Base-by-base conservation (phyloP, 2,113 vertebrate genomes). In the Gallinago media region DNA sequence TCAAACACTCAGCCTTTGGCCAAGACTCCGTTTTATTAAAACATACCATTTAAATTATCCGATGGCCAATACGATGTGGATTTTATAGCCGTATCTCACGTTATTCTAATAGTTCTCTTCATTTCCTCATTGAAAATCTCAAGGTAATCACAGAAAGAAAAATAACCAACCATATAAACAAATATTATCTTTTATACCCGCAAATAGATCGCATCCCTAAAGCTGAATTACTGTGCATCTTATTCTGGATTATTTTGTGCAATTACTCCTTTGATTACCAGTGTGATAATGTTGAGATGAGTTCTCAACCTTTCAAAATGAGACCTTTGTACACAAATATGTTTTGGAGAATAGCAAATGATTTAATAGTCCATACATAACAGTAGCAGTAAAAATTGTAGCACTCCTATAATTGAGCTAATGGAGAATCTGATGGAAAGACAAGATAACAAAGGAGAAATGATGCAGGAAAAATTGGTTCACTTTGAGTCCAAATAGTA, bases 181-280 rank as follows among this genome's bases (percentile, higher is more conserved):
- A 97, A 97, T 94, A 96, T 38, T 91, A 22, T 68, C 74, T 85
- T 90, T 91, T 93, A 85, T 63, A 96, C 54, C 32, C 20, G n/a
- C 56, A 95, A 92, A 97, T 73, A 95, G 90, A 96, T 97, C 83
- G 66, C 73, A 94, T 96, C 93, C 92, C 76, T 74, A 81, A 97
- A 96, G 56, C 89, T 95, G 92, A 97, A 92, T 97, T 86, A 91
- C 62, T 91, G 38, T 93, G 92, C 40, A 40, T 94, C 40, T 92
- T 93, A 96, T 95, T 88, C 88, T 96, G 87, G 66, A 95, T 92
- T 92, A 92, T 97, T 98, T 97, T 92, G 61, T 63, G 42, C 85
- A 96, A 97, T 97, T 97, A 92, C 47, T 96, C 96, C 14, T 66
- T 96, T 98, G 97, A 97, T 95, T 97, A 92, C 74, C 54, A 73